Evolutionary conservation across 2,888 invertebrate genomes (phyloP), one percentile per base, ranked within the genome.

Genomic region (Camponotus fellah): DNA sequence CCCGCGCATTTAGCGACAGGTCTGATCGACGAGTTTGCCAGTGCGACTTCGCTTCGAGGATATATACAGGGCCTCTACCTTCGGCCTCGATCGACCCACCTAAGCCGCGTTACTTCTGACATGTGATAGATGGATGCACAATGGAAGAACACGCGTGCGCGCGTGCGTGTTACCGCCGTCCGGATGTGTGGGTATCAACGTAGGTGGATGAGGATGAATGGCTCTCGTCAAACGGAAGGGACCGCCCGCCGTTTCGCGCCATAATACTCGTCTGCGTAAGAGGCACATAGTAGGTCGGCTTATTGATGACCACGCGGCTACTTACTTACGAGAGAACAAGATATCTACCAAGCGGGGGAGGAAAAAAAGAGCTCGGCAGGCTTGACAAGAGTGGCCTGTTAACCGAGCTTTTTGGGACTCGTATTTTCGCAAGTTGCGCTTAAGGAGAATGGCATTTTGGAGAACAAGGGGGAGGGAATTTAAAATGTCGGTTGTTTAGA

Each of bases 121-220:
- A 88, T 84, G 91, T 94, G 94, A 94, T 94, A 89, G 94, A 94
- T 94, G 94, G 92, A 91, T 85, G 91, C 91, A 91, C 91, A 92
- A 93, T 92, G 93, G 90, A 88, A 85, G 91, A 91, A 92, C 92
- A 92, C 91, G 87, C 89, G 91, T 84, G 90, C 68, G 83, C 85
- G 88, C 82, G 86, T 84, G 88, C 88, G 89, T 85, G 89, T 91
- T 89, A 84, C 87, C 79, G 82, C 80, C 74, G 49, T 58, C 60
- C 76, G 49, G 82, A 76, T 87, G 87, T 91, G 90, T 89, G 87
- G 92, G 91, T 91, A 91, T 91, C 91, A 91, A 93, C 93, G 94
- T 94, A 94, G 94, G 94, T 93, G 94, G 94, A 93, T 93, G 94
- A 94, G 94, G 94, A 95, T 94, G 94, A 94, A 95, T 95, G 94